Conservation (phyloP, 2,797 vertebrate genomes). For the Sebastes trivittatus region DNA sequence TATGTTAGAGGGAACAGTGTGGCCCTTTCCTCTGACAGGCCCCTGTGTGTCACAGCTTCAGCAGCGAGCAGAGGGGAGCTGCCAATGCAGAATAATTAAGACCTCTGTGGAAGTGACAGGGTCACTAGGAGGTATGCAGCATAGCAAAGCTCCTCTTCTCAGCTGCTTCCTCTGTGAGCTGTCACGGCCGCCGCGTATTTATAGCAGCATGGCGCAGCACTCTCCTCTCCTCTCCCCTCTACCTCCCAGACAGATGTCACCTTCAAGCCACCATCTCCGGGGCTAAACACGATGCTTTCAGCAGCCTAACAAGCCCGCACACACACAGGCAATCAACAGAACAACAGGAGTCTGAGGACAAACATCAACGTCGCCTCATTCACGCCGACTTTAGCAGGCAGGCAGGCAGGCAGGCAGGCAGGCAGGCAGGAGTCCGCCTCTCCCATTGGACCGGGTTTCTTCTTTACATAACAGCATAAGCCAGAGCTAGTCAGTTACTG, state of each 20-base stretch:
- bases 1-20: slow-evolving; percentile 38
- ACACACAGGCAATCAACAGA: slow-evolving; percentile 58
- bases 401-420: background rate
- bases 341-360: slow-evolving; percentile 69
- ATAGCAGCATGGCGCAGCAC: slow-evolving; percentile 72
- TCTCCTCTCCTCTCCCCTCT: slow-evolving; percentile 52
- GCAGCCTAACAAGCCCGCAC: slow-evolving; percentile 67
- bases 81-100: slow-evolving; percentile 84
- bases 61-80: slow-evolving; percentile 74
- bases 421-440: slow-evolving; percentile 24
- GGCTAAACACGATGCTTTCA: slow-evolving; percentile 74
- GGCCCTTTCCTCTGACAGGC: slow-evolving; percentile 63
- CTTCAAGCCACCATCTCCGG: slow-evolving; percentile 79
- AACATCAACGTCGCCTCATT: slow-evolving; percentile 57
- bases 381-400: slow-evolving; percentile 36
- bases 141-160: slow-evolving; percentile 79
- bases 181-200: slow-evolving; percentile 81
- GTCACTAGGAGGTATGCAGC: slow-evolving; percentile 80
- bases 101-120: slow-evolving; percentile 84
- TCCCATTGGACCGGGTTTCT: slow-evolving; percentile 38
- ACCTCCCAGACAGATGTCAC: slow-evolving; percentile 83
- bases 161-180: slow-evolving; percentile 83
- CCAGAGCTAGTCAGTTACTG: slow-evolving; percentile 44
- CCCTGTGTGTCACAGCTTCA: slow-evolving; percentile 57
- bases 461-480: slow-evolving; percentile 61